Conservation (phyloP, 1,140 invertebrate species). For the Rhopalosiphum padi region DNA sequence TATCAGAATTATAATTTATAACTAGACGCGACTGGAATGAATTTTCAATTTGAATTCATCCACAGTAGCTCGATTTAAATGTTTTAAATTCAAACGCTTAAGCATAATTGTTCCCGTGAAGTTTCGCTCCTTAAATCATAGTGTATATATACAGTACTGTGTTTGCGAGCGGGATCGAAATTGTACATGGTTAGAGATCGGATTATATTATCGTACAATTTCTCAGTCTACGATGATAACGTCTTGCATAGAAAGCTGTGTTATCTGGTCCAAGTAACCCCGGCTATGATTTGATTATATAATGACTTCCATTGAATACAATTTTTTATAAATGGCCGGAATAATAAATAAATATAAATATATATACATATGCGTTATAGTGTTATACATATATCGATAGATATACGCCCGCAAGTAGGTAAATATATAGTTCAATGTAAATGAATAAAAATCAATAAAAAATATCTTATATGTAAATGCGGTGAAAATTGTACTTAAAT, state of each 20-base stretch:
- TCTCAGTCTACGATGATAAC: constrained; percentile 29
- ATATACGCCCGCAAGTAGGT: background rate
- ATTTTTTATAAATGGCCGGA: background rate
- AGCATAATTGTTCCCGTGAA: background rate
- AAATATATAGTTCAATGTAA: background rate
- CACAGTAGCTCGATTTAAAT: background rate
- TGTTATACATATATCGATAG: background rate
- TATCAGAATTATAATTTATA: background rate
- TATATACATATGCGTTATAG: background rate
- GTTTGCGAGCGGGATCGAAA: background rate
- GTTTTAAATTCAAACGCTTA: background rate
- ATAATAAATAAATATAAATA: background rate
- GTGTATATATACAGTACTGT: background rate
- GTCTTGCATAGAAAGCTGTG: constrained; percentile 31
- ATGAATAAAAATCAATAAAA: background rate
- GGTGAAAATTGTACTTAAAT: background rate
- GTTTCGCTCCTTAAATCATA: background rate
- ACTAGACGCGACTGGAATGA: background rate
- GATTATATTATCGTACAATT: constrained; percentile 30
- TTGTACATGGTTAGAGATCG: constrained; percentile 36
- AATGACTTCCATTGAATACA: constrained; percentile 26
- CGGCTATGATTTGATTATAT: constrained; percentile 27
- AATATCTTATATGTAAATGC: background rate
- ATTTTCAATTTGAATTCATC: background rate
- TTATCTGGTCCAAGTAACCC: constrained; percentile 7